Conservation (phyloP, 2,113 vertebrate genomes). For the Dissostichus mawsoni region DNA sequence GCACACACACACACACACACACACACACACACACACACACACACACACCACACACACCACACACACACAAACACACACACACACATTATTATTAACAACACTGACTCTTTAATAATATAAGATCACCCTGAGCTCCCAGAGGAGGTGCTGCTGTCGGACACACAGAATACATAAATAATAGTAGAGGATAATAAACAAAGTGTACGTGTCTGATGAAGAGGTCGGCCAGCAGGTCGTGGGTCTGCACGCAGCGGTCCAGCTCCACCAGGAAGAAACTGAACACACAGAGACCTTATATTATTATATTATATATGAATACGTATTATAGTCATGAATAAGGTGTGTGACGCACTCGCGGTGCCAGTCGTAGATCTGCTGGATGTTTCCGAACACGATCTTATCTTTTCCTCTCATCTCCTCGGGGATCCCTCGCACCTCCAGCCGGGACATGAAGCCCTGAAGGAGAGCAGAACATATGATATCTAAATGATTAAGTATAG, state of each 20-base stretch:
- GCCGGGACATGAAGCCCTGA: conserved; percentile 96
- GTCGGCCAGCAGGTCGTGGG: conserved; percentile 93
- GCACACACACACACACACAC: conserved; percentile 17
- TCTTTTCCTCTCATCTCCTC: conserved; percentile 99
- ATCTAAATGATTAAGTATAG: no score
- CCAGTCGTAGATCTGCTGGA: conserved; percentile 99
- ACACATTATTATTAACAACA: neutral
- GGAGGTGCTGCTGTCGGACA: no score
- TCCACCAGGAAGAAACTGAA: conserved; percentile 94
- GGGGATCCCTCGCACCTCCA: conserved; percentile 94
- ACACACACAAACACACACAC: no score
- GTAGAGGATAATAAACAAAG: no score
- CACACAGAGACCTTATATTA: neutral
- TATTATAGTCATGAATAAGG: no score
- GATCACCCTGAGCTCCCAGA: no score
- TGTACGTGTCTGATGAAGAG: conserved; percentile 98
- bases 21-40: no score
- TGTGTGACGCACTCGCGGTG: conserved; percentile 89
- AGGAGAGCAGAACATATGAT: neutral
- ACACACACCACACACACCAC: no score
- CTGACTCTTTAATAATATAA: neutral
- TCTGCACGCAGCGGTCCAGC: conserved; percentile 95
- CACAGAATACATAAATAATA: neutral
- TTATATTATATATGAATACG: no score
- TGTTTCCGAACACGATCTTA: conserved; percentile 98